A percentile compares a stretch with the other conserved stretches of the same genome.
These are phyloP conservation scores for Isotomurus palustris DNA, from an alignment of 2,888 invertebrate species.

Conservation along the genomic window DNA sequence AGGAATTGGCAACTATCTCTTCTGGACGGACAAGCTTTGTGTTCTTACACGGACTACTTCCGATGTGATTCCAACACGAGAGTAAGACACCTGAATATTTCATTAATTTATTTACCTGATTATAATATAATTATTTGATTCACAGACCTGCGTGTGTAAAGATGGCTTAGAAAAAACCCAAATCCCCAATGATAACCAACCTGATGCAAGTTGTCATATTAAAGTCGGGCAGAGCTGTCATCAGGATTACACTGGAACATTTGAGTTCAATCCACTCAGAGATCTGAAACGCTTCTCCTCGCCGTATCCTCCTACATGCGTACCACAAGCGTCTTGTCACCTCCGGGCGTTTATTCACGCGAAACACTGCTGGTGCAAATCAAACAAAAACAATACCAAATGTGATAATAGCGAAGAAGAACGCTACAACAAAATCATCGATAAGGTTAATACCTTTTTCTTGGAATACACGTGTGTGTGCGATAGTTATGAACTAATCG, in stretches of 20 bases:
- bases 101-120: too few species aligned
- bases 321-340: slow-evolving; percentile 1
- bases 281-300: slow-evolving; percentile 18
- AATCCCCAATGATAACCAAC: not conserved
- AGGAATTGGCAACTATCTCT: slow-evolving; percentile 18
- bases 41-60: slow-evolving; percentile 11
- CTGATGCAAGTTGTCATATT: not conserved
- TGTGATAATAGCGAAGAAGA: too few species aligned
- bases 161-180: not conserved
- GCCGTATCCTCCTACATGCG: slow-evolving; percentile 14
- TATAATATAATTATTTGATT: too few species aligned
- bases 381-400: too few species aligned
- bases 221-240: slow-evolving; percentile 10
- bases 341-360: slow-evolving; percentile 14
- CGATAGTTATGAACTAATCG: too few species aligned
- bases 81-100: too few species aligned
- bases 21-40: slow-evolving; percentile 17
- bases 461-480: too few species aligned
- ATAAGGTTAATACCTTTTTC: too few species aligned
- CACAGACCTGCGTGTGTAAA: slow-evolving; percentile 23
- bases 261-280: slow-evolving; percentile 17
- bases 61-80: slow-evolving; percentile 10
- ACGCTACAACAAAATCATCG: too few species aligned
- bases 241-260: slow-evolving; percentile 7
- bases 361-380: slow-evolving; percentile 25